Base-by-base conservation (phyloP, 2,888 invertebrate species). In the Meiosimyza decipiens region DNA sequence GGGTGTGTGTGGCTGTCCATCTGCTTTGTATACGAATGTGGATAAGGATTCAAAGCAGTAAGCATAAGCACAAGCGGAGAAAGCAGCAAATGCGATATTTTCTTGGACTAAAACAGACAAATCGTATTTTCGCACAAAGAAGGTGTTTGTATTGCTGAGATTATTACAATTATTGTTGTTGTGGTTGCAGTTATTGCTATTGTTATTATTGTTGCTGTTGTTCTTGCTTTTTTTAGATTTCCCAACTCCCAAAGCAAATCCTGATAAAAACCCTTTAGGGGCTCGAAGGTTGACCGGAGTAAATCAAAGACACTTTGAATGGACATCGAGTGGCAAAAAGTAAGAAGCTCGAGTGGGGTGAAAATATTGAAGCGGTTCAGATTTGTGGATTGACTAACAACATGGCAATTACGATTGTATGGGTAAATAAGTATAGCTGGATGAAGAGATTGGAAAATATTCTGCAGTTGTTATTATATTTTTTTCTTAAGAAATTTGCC, bases 231-330 rank as follows among this genome's bases (percentile, higher is more conserved):
- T 40, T 40, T 40, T 6, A 1, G 64, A 51, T 64, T 64, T 64
- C 18, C 50, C 28, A 49, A 64, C 60, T 64, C 40, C 40, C 40
- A 64, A 59, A 69, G 69, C 28, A 47, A 22, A 60, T 69, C 49
- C 50, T 67, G 3, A 54, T 49, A 59, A 59, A 54, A 18, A 52
- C 65, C 15, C 65, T 28, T 52, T 66, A 62, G 33, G 65, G 51
- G 18, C 63, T 72, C 67, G 62, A 64, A 68, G 40, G 15, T 62
- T 65, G 16, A 40, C 16, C 55, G 57, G 59, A 71, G 69, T 72
- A 74, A 72, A 74, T 71, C 72, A 74, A 33, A 60, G 65, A 69
- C 60, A 13, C 72, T 40, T 66, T 50, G 66, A 40, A 40, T 40
- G 40, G 40, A 40, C 40, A 40, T 40, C 40, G 40, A 40, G 40